A percentile compares a stretch with the other conserved stretches of the same genome.
Conservation (phyloP, 2,113 vertebrate genomes). For the Zapus hudsonius region DNA sequence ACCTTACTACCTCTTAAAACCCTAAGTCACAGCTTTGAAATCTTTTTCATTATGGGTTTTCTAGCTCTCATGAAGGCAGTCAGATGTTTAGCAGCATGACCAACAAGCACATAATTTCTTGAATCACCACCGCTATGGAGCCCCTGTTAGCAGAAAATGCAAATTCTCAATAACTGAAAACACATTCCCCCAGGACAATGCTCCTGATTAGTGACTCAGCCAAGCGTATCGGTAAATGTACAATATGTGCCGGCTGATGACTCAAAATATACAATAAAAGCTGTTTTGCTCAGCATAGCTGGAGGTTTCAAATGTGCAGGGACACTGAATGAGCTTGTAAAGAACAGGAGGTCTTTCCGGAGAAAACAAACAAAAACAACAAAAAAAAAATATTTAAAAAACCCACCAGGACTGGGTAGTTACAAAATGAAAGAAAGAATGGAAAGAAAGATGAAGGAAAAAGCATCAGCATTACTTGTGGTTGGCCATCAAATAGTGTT, state of each 20-base stretch:
- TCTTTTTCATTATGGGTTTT: neutral
- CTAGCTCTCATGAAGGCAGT: neutral
- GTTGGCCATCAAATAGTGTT: neutral
- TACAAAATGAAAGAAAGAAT: neutral
- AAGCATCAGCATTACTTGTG: neutral
- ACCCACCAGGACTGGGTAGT: neutral
- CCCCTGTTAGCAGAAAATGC: slow-evolving; percentile 36
- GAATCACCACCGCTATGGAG: slow-evolving; percentile 16
- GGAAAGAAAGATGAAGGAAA: neutral
- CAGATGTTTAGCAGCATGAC: neutral
- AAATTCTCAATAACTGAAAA: slow-evolving; percentile 37
- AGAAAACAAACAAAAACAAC: neutral
- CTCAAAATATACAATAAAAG: neutral
- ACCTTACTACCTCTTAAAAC: neutral
- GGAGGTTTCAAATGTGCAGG: slow-evolving; percentile 16
- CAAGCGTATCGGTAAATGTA: neutral
- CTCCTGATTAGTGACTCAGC: slow-evolving; percentile 42
- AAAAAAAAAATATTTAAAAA: neutral
- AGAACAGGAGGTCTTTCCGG: neutral
- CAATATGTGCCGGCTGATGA: neutral
- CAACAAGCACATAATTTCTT: neutral
- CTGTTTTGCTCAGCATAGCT: neutral
- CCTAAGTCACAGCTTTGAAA: neutral
- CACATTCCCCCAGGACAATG: slow-evolving; percentile 42
- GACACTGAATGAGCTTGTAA: slow-evolving; percentile 14